Conservation (phyloP, 2,797 vertebrate genomes). For the Natrix natrix region DNA sequence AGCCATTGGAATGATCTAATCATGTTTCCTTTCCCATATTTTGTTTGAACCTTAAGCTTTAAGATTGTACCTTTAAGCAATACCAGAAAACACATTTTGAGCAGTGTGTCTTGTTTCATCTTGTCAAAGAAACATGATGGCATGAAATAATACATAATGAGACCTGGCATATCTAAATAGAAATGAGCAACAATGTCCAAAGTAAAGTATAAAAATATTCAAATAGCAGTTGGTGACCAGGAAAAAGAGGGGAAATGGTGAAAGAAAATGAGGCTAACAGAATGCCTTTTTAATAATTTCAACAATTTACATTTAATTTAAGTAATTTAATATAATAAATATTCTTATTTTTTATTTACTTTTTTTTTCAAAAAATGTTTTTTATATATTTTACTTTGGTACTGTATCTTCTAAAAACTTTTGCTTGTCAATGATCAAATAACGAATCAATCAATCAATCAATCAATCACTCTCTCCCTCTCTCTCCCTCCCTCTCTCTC, state of each 20-base stretch:
- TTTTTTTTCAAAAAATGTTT: background rate
- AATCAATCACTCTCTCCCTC: no score
- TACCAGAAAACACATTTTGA: background rate
- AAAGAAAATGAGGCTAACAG: background rate
- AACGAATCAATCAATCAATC: no score
- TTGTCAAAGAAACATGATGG: background rate
- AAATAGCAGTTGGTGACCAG: background rate
- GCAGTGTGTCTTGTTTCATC: background rate
- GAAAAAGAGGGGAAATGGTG: background rate
- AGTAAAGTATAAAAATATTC: background rate
- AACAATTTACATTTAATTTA: background rate
- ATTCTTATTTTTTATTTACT: background rate
- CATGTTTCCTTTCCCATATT: background rate
- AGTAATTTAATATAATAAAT: background rate
- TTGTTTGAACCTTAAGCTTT: background rate
- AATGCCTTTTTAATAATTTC: background rate
- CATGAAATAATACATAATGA: background rate
- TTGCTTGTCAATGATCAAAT: no score
- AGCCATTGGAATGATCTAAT: background rate
- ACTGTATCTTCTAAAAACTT: no score
- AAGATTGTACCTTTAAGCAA: background rate
- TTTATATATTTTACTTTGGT: background rate
- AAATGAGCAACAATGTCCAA: background rate
- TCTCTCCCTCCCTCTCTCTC: no score
- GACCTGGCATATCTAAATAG: background rate